Base-by-base conservation (phyloP, 2,888 invertebrate species). In the Pediacus dermestoides region DNA sequence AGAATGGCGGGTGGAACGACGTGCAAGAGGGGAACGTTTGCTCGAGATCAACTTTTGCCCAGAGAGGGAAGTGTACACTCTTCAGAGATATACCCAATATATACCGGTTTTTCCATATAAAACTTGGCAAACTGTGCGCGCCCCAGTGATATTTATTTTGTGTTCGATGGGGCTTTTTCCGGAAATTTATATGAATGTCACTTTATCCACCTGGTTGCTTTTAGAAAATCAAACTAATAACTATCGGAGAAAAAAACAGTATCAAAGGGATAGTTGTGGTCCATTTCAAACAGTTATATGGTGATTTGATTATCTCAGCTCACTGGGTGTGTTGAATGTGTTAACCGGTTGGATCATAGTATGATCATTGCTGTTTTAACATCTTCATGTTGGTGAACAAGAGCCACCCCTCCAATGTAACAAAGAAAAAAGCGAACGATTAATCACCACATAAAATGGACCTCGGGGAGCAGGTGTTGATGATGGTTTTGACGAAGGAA, bases 21-120 rank as follows among this genome's bases (percentile, higher is more conserved):
- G 44, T 30, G 28, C 43, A 42, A 52, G 53, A 54, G 53, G 41
- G 38, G 32, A 48, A 48, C 52, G 48, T 48, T 53, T 51, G 48
- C 56, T 57, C 52, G 58, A 55, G 59, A 60, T 61, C 60, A 58
- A 57, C 60, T 60, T 60, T 58, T 55, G n/a, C n/a, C n/a, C 55
- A 56, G 53, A 44, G 46, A 28, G 52, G 50, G 50, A 57, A 54
- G 55, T n/a, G n/a, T n/a, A 55, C 54, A 56, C 58, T 52, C 58
- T 58, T 55, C 43, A 46, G 44, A 42, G 40, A 23, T 23, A 41
- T 36, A 32, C 28, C 23, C 23, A 13, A 32, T 32, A 22, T 2
- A 12, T 23, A 32, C 23, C 22, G 11, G 9, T 14, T 22, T 8
- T 3, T 13, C 21, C 14, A n/a, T 10, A n/a, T 22, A 9, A 16